Evolutionary conservation across 2,113 vertebrate species (phyloP).

Genomic region (Pao palembangensis): DNA sequence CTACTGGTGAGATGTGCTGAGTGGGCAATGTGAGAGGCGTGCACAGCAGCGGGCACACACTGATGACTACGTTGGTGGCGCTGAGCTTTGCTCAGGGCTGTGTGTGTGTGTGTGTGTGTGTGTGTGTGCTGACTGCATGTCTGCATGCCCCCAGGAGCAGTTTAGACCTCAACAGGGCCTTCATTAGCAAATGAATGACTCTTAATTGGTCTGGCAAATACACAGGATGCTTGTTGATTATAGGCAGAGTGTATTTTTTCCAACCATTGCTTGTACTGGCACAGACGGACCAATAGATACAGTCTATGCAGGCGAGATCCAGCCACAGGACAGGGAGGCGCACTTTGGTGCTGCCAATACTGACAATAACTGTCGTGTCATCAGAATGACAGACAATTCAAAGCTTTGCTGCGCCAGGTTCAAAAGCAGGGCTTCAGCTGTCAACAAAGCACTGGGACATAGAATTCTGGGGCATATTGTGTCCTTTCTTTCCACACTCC

Average conservation of each 20-base stretch:
- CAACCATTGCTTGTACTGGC: conserved; percentile 33
- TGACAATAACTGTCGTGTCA: conserved; percentile 54
- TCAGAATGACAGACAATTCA: conserved; percentile 56
- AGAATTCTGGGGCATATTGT: conserved; percentile 58
- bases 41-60: conserved; percentile 52
- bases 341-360: conserved; percentile 10
- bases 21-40: conserved; percentile 60
- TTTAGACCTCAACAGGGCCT: conserved; percentile 71
- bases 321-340: conserved; percentile 22
- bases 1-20: conserved; percentile 75
- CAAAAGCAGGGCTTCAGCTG: conserved; percentile 52
- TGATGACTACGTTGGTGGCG: conserved; percentile 68
- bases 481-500: conserved; percentile 49
- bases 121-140: conserved; percentile 60
- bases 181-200: conserved; percentile 78
- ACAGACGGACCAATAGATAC: conserved; percentile 44
- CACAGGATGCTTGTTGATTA: conserved; percentile 76
- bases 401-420: conserved; percentile 44
- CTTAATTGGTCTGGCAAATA: conserved; percentile 75
- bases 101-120: conserved; percentile 52
- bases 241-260: conserved; percentile 38
- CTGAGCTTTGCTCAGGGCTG: conserved; percentile 63
- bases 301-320: conserved; percentile 30
- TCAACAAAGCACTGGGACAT: conserved; percentile 50
- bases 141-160: conserved; percentile 70